Evolutionary conservation across 2,113 vertebrate species (phyloP).

Genomic region (Gasterosteus nipponicus): DNA sequence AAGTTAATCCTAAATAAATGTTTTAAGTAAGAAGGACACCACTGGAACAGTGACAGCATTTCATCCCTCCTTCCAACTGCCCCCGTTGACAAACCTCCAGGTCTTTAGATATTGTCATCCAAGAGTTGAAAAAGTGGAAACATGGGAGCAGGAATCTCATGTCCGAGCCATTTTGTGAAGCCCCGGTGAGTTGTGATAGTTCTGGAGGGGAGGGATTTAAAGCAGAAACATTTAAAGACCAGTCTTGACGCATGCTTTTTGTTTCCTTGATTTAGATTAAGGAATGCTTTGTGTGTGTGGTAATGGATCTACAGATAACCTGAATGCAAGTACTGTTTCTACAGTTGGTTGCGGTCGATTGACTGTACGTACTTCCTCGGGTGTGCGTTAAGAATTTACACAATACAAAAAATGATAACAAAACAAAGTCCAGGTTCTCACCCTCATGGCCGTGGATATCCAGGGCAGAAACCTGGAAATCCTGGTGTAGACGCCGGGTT

Average conservation of each 20-base stretch:
- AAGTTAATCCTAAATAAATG: conserved; percentile 9
- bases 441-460: conserved; percentile 91
- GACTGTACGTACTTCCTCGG: neutral
- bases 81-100: conserved; percentile 13
- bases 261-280: neutral
- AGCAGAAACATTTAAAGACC: conserved; percentile 9
- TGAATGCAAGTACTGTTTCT: neutral
- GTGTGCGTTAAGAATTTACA: neutral
- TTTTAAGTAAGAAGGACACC: conserved; percentile 2
- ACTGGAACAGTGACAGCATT: conserved; percentile 18
- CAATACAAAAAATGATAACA: neutral
- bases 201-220: conserved; percentile 63
- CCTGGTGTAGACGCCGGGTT: conserved; percentile 90
- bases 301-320: neutral
- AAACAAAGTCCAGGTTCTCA: conserved; percentile 58
- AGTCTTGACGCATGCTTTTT: neutral
- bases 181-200: conserved; percentile 79
- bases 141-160: conserved; percentile 47
- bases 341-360: neutral
- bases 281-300: neutral
- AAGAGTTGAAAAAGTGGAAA: conserved; percentile 31
- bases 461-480: conserved; percentile 89
- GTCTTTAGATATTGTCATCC: conserved; percentile 26
- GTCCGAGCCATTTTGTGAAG: conserved; percentile 83
- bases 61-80: neutral